phyloP scores from a whole-genome alignment of 2,797 vertebrate species.

The Sebastes jordani region DNA sequence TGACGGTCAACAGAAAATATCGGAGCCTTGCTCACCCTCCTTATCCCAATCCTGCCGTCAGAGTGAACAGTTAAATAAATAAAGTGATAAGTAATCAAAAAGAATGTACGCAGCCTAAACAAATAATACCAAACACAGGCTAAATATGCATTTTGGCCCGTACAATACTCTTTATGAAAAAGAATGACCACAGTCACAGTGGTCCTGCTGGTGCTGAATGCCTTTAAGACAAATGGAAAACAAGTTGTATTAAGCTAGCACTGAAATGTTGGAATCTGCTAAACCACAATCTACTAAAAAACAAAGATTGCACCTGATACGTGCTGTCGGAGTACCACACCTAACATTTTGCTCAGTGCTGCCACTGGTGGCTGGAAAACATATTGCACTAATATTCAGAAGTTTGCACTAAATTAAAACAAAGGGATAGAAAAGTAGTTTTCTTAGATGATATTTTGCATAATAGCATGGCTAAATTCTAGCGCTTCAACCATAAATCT shows the following conservation, averaged over 20 bases:
- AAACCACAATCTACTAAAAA: neutral
- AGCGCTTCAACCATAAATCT: too few relatives aligned
- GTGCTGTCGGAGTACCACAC: neutral
- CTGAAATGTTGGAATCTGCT: neutral
- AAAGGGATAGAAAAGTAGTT: neutral
- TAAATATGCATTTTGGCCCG: too few relatives aligned
- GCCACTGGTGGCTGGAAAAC: slow-evolving; percentile 6
- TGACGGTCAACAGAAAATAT: too few relatives aligned
- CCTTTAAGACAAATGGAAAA: neutral
- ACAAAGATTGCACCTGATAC: neutral
- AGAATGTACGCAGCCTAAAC: too few relatives aligned
- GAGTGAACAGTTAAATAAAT: too few relatives aligned
- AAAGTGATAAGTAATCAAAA: too few relatives aligned
- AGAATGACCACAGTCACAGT: neutral
- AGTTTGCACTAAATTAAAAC: neutral
- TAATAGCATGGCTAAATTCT: neutral
- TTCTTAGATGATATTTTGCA: neutral
- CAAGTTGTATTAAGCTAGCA: neutral
- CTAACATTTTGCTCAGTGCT: slow-evolving; percentile 2
- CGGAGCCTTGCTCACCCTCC: too few relatives aligned
- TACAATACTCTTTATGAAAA: neutral
- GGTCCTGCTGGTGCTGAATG: neutral
- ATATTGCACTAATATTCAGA: neutral
- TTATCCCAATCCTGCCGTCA: too few relatives aligned
- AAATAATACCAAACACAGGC: too few relatives aligned